phyloP scores from a whole-genome alignment of 1,140 invertebrate genomes.

The Geopemphigus sp. region DNA sequence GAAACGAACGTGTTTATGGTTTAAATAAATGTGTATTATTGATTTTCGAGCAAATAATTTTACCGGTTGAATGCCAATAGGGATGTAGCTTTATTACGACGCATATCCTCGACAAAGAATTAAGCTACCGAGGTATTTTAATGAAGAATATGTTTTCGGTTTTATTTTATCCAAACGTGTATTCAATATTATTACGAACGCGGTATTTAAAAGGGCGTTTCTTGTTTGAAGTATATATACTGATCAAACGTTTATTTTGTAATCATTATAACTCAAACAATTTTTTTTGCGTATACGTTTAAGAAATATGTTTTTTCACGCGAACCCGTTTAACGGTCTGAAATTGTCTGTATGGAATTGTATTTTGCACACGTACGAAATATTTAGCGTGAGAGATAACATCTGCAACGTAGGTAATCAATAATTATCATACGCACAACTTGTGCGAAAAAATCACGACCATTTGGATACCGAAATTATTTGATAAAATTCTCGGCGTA shows the following conservation, averaged over 20 bases:
- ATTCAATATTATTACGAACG: not conserved
- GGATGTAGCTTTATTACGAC: not conserved
- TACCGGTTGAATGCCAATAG: too few species aligned
- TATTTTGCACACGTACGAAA: not conserved
- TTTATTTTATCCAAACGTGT: not conserved
- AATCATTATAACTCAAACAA: not conserved
- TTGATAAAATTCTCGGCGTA: too few species aligned
- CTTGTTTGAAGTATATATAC: constrained; percentile 4
- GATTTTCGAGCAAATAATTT: too few species aligned
- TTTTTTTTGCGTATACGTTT: not conserved
- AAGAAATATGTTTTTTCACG: constrained; percentile 9
- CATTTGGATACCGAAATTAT: too few species aligned
- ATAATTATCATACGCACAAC: not conserved
- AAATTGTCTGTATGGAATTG: not conserved
- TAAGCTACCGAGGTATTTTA: not conserved
- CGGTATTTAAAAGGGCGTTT: not conserved
- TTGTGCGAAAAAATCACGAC: not conserved
- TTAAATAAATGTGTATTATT: too few species aligned
- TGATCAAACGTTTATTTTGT: not conserved
- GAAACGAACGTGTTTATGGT: too few species aligned
- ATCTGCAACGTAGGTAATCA: not conserved
- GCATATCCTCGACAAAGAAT: not conserved
- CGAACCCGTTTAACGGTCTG: constrained; percentile 20
- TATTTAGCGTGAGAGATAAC: not conserved
- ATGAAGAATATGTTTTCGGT: not conserved